A percentile compares a stretch with the other conserved stretches of the same genome.
These are phyloP conservation scores for Tetranychus piercei DNA, from an alignment of 2,888 invertebrate genomes.

Conservation along the genomic window DNA sequence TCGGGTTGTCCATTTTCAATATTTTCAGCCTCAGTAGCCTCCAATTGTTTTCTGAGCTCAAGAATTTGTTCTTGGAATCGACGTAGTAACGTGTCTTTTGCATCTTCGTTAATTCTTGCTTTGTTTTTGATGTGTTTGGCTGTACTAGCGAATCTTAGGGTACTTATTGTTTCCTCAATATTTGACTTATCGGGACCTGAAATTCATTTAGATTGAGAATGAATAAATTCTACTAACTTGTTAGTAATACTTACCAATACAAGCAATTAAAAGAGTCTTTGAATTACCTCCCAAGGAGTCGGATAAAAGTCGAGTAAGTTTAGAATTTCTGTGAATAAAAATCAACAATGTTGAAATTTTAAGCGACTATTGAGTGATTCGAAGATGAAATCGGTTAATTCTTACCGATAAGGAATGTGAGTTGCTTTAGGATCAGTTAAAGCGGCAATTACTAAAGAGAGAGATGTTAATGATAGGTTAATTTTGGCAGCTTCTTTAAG, in stretches of 20 bases:
- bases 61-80: slow-evolving; percentile 94
- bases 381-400: neutral
- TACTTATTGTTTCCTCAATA: slow-evolving; percentile 91
- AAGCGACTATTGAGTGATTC: neutral
- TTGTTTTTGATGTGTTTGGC: slow-evolving; percentile 94
- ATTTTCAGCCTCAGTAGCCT: slow-evolving; percentile 37
- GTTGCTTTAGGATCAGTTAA: slow-evolving; percentile 89
- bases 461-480: slow-evolving; percentile 83
- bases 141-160: slow-evolving; percentile 83
- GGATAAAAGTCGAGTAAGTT: slow-evolving; percentile 77
- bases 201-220: neutral
- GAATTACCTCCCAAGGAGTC: slow-evolving; percentile 94
- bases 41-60: slow-evolving; percentile 64
- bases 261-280: slow-evolving; percentile 48
- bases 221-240: neutral
- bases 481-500: slow-evolving; percentile 94
- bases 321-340: slow-evolving; percentile 49
- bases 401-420: slow-evolving; percentile 74
- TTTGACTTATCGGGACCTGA: slow-evolving; percentile 81
- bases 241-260: slow-evolving; percentile 16
- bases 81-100: slow-evolving; percentile 81
- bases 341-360: neutral
- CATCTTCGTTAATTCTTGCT: slow-evolving; percentile 88
- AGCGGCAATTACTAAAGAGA: slow-evolving; percentile 96
- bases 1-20: slow-evolving; percentile 3